Conservation (phyloP, 2,113 vertebrate species). For the Colius striatus region DNA sequence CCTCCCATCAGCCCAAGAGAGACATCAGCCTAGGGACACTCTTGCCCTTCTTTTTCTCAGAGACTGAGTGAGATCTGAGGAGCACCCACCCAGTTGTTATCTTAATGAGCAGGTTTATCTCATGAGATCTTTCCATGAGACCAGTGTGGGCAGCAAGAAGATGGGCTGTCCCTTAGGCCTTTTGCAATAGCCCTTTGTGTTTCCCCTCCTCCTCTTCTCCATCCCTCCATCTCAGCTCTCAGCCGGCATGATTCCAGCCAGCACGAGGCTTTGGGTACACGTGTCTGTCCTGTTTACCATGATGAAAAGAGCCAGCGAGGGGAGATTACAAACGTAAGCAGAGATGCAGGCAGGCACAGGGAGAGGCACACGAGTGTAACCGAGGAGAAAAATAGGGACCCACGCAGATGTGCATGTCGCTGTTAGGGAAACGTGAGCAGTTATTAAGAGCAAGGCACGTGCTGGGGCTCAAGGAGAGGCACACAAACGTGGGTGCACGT, state of each 20-base stretch:
- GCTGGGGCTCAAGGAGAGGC: not conserved
- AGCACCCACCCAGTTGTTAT: not conserved
- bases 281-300: not conserved
- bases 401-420: not conserved
- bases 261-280: not conserved
- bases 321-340: not conserved
- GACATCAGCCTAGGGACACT: not conserved
- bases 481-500: fast-evolving
- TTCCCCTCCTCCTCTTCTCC: not conserved
- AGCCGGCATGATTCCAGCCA: fast-evolving
- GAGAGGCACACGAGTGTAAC: not conserved
- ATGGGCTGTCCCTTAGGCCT: not conserved
- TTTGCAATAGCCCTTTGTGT: not conserved
- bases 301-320: not conserved
- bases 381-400: not conserved
- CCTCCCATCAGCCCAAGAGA: not conserved
- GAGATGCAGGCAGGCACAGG: not conserved
- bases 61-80: not conserved
- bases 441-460: not conserved
- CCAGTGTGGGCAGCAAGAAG: not conserved
- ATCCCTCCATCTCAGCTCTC: not conserved
- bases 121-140: not conserved
- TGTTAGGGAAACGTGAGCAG: not conserved
- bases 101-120: slow-evolving; percentile 11
- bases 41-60: not conserved